Conservation (phyloP, 2,113 vertebrate genomes). For the Poeciliopsis retropinna region DNA sequence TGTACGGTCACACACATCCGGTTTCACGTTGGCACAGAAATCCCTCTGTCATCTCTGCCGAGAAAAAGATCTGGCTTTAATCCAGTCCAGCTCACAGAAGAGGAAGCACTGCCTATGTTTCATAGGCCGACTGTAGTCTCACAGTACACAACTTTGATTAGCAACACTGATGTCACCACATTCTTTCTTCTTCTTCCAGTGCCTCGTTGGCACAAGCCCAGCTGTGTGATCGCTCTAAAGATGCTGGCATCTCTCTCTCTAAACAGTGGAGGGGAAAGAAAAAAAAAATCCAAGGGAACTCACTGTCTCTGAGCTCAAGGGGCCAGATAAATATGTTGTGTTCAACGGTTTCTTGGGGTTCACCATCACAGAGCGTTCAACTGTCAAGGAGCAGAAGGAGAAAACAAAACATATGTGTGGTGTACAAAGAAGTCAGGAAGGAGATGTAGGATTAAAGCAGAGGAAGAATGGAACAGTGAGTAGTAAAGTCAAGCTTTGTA, state of each 20-base stretch:
- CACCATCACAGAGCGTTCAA: slow-evolving; percentile 32
- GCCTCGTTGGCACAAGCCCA: slow-evolving; percentile 41
- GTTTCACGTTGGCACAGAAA: neutral
- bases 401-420: slow-evolving; percentile 21
- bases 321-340: slow-evolving; percentile 25
- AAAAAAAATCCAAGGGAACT: slow-evolving; percentile 17
- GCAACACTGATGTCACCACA: slow-evolving; percentile 14
- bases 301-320: slow-evolving; percentile 40
- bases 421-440: slow-evolving; percentile 11
- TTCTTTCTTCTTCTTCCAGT: slow-evolving; percentile 14
- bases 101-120: neutral
- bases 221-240: slow-evolving; percentile 24
- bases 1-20: neutral
- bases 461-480: slow-evolving; percentile 16
- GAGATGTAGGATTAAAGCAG: neutral
- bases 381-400: slow-evolving; percentile 7
- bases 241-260: slow-evolving; percentile 32
- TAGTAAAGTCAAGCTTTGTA: slow-evolving; percentile 8
- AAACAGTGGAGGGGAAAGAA: slow-evolving; percentile 11
- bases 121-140: slow-evolving; percentile 16
- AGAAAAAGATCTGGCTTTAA: slow-evolving; percentile 1
- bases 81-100: slow-evolving; percentile 5
- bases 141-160: slow-evolving; percentile 26
- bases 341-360: slow-evolving; percentile 48
- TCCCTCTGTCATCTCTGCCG: neutral